Evolutionary conservation across 1,140 invertebrate species (phyloP).

Genomic region (Aphelinus certus): DNA sequence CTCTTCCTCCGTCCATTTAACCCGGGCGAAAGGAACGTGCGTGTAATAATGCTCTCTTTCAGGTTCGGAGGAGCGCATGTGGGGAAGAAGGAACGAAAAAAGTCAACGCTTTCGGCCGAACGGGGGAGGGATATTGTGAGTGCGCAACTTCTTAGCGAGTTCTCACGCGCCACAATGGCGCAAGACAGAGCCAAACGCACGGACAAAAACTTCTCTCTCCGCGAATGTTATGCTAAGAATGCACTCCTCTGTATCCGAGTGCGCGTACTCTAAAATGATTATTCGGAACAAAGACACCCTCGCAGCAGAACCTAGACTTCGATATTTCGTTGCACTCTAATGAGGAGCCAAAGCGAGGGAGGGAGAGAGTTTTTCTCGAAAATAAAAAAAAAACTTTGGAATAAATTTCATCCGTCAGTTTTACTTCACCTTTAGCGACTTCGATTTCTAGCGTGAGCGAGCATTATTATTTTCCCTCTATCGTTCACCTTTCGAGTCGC

Average conservation of each 20-base stretch:
- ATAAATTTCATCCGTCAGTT: too few relatives aligned
- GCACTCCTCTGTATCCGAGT: background rate
- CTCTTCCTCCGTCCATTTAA: slow-evolving; percentile 11
- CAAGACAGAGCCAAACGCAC: too few relatives aligned
- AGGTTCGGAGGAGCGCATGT: slow-evolving; percentile 3
- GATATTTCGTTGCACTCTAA: too few relatives aligned
- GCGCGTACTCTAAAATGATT: too few relatives aligned
- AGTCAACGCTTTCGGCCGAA: background rate
- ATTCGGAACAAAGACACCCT: too few relatives aligned
- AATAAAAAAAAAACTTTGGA: too few relatives aligned
- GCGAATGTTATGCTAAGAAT: slow-evolving; percentile 6
- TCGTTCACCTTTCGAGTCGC: background rate
- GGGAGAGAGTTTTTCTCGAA: too few relatives aligned
- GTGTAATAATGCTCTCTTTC: slow-evolving; percentile 1
- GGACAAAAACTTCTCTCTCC: background rate
- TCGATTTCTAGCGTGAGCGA: background rate
- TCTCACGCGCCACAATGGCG: background rate
- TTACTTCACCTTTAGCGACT: background rate
- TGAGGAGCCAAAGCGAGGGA: too few relatives aligned
- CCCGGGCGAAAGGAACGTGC: background rate
- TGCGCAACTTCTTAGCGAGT: background rate
- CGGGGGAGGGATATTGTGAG: background rate
- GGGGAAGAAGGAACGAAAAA: background rate
- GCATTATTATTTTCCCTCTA: background rate
- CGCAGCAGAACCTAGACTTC: too few relatives aligned